Base-by-base conservation (phyloP, 2,888 invertebrate genomes). In the Caenorhabditis sp. region DNA sequence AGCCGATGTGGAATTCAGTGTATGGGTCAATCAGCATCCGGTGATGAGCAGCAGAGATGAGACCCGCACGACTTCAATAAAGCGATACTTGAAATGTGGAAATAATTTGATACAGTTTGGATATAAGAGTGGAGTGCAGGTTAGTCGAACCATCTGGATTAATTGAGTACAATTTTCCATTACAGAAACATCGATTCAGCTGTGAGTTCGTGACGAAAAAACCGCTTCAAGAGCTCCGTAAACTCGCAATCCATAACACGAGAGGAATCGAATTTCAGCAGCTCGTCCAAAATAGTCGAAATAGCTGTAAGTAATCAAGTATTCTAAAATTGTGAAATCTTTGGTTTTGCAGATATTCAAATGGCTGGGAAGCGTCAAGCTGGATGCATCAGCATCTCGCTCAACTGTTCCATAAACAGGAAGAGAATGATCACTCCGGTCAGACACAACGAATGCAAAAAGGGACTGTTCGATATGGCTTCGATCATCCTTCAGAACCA, bases 391-490 rank as follows among this genome's bases (percentile, higher is more conserved):
- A 11, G 15, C 13, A 22, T 60, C 18, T 22, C 64, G 26, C 55
- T 78, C 37, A 64, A 56, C 44, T 78, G 78, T 32, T 50, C 44
- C 0, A n/a, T 70, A 3, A 26, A 37, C 11, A 78, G 70, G 60
- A 70, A 71, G 26, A 15, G 70, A 44, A 78, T 78, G 78, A 4
- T 65, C 40, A 70, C 60, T 32, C 70, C 78, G 1, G 78, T 62
- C 0, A 24, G 69, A 26, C 78, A 78, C 53, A 44, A 24, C 26
- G 62, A 70, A 3, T 78, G 78, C 65, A 70, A 64, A 8, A 61
- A 47, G 26, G 44, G 26, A 9, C 22, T 53, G 9, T 78, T 76
- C 67, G 76, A 68, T n/a, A 24, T 78, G 13, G 78, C 24, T 15
- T 26, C 40, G 4, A 0, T 65, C 28, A 60, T 71, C 13, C 28